Base-by-base conservation (phyloP, 2,797 vertebrate species). In the Syndactyla subalaris region DNA sequence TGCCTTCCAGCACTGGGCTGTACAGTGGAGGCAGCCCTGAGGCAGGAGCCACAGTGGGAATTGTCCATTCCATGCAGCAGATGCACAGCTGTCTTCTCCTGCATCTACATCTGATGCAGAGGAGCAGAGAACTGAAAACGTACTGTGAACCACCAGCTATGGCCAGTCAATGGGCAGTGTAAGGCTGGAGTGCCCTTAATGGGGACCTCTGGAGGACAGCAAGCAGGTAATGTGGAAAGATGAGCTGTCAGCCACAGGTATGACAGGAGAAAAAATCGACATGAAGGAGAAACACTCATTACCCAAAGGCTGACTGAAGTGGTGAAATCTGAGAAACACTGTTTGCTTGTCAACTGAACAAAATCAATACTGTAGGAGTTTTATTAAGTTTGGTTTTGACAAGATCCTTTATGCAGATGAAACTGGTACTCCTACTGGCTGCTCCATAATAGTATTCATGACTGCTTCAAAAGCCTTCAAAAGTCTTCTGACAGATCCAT, bases 21-120 rank as follows among this genome's bases (percentile, higher is more conserved):
- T 20, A 14, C 11, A 34, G 45, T 1, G 0, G 7, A 9, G 23
- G 12, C 36, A 75, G 39, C 36, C 30, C 54, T 0, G 0, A 8
- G 22, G 43, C 67, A 36, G 11, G 19, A 78, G 21, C n/a, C 34
- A 2, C 48, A 10, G 16, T 2, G 14, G 16, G 11, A 19, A 12
- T 6, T 19, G 52, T 7, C 26, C 4, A 0, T 14, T 49, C 46
- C 5, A 1, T 41, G 46, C 49, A 22, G 48, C 5, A 14, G 66
- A n/a, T 58, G 74, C n/a, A 21, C 5, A 6, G 34, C 16, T 52
- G 18, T 34, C 43, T 67, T 16, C 32, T 65, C 57, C 71, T 59
- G 46, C 48, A 18, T 34, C 51, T 55, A 2, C 17, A 2, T 43
- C 21, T 20, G 71, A 14, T 39, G 36, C 48, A 84, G 46, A 51